These are phyloP conservation scores for Argentina silus DNA, from an alignment of 2,797 vertebrate species.

Conservation along the genomic window DNA sequence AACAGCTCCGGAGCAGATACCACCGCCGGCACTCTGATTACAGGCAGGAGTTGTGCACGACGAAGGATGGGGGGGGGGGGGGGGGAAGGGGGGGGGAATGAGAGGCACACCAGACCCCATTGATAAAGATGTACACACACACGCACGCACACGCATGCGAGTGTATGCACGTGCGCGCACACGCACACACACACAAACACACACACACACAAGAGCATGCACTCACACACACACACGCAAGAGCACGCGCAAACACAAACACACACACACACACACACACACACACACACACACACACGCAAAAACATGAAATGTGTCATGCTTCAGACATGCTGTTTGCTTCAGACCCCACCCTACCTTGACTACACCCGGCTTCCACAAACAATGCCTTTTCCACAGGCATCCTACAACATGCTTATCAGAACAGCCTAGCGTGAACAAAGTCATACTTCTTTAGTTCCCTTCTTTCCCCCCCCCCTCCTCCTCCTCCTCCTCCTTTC, in stretches of 20 bases:
- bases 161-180: slow-evolving; percentile 34
- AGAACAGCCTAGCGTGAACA: slow-evolving; percentile 76
- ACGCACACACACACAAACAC: slow-evolving; percentile 14
- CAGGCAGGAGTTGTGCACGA: slow-evolving; percentile 74
- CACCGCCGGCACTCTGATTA: slow-evolving; percentile 83
- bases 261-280: slow-evolving; percentile 24
- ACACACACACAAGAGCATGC: slow-evolving; percentile 17
- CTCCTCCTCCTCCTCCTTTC: slow-evolving; percentile 48
- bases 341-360: slow-evolving; percentile 64
- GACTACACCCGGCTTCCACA: slow-evolving; percentile 70
- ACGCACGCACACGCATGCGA: slow-evolving; percentile 47
- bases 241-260: not conserved
- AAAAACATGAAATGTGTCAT: slow-evolving; percentile 12
- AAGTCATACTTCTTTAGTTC: slow-evolving; percentile 73
- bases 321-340: slow-evolving; percentile 50
- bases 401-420: slow-evolving; percentile 78
- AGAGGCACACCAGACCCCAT: slow-evolving; percentile 73
- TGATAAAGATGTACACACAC: slow-evolving; percentile 77
- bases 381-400: slow-evolving; percentile 71
- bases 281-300: slow-evolving; percentile 29
- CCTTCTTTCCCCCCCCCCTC: slow-evolving; percentile 47
- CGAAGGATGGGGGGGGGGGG: too few relatives aligned
- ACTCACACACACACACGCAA: slow-evolving; percentile 26
- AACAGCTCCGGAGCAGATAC: not conserved
- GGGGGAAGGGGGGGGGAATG: slow-evolving; percentile 82